Evolutionary conservation across 2,888 invertebrate genomes (phyloP), one percentile per base, ranked within the genome.

Genomic region (Sycophila texana): DNA sequence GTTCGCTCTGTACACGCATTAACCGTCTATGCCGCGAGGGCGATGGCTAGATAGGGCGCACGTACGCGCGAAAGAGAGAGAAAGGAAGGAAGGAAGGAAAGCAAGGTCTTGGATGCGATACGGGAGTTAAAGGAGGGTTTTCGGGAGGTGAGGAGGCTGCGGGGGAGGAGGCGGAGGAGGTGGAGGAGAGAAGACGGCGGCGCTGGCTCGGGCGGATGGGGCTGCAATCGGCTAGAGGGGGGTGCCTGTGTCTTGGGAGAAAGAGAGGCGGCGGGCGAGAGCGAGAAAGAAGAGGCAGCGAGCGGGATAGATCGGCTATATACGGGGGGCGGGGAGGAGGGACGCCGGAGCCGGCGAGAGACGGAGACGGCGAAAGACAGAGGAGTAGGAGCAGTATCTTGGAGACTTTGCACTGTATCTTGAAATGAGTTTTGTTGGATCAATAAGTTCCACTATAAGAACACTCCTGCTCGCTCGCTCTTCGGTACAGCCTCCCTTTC

Each of bases 341-440:
- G 63, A 63, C 39, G 39, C 39, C 39, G 18, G 65, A 65, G 71
- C n/a, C 22, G 39, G 39, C 49, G 77, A 66, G 80, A 81, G 71
- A 81, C 79, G 74, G 80, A 83, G 84, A 79, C 70, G 72, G 81
- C 77, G 83, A 83, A 84, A 83, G 85, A 84, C 82, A 85, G 85
- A 81, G 85, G 83, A 84, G 87, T 85, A 86, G 86, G 85, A 89
- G 89, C 87, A 89, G 89, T 90, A 90, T 90, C 90, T 89, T 89
- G 90, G 89, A 89, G 90, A 90, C 90, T 90, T 90, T 89, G 90
- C 90, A 90, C 90, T 90, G 90, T 90, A 90, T 90, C 90, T 90
- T 89, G 90, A 90, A 90, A 90, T 90, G 90, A 90, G 90, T 90
- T 90, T 90, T 90, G 90, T 90, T 90, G 90, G 90, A 90, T 90